Conservation (phyloP, 2,888 invertebrate species). For the Lasioglossum pauxillum region DNA sequence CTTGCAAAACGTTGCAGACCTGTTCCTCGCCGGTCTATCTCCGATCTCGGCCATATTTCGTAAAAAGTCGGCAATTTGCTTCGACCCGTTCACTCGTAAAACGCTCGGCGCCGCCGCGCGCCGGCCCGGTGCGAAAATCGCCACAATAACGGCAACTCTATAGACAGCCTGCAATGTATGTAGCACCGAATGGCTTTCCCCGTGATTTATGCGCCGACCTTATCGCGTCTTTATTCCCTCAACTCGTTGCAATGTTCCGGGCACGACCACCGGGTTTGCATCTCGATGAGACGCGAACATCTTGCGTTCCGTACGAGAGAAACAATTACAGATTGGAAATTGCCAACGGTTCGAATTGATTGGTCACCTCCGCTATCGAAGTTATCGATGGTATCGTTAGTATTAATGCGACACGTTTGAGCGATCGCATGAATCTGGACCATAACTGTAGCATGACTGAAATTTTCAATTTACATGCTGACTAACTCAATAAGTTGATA, state of each 20-base stretch:
- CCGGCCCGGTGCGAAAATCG: conserved; percentile 48
- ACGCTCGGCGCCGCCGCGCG: conserved; percentile 19
- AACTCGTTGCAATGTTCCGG: conserved; percentile 47
- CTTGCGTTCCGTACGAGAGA: neutral
- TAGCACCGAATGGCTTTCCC: conserved; percentile 48
- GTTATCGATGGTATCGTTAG: neutral
- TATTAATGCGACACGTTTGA: neutral
- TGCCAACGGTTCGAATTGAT: neutral
- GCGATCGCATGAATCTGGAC: neutral
- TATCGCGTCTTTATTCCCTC: conserved; percentile 57
- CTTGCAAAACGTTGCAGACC: conserved; percentile 15
- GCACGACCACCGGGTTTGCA: conserved; percentile 23
- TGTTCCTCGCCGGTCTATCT: conserved; percentile 29
- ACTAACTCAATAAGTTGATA: too few relatives aligned
- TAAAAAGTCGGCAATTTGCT: conserved; percentile 55
- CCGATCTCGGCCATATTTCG: conserved; percentile 40
- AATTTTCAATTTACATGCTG: neutral
- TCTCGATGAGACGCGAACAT: conserved; percentile 32
- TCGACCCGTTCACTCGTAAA: conserved; percentile 47
- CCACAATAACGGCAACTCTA: conserved; percentile 60
- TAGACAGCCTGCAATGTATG: conserved; percentile 29
- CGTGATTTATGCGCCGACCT: conserved; percentile 59
- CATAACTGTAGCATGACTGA: neutral
- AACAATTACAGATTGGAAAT: neutral
- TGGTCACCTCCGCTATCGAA: neutral